Conservation (phyloP, 2,113 vertebrate species). For the Triplophysa siluroides region DNA sequence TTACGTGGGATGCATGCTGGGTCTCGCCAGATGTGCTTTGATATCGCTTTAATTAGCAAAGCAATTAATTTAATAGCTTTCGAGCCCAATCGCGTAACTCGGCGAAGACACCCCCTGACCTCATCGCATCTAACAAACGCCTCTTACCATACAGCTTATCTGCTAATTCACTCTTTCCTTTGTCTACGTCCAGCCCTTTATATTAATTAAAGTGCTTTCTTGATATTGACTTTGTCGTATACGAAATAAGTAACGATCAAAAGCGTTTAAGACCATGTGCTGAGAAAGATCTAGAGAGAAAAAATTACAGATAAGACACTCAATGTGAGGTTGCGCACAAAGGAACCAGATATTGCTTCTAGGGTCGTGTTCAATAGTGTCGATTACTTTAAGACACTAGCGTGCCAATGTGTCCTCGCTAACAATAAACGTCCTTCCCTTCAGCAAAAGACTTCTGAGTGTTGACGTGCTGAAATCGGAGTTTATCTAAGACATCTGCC, state of each 20-base stretch:
- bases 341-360: background rate
- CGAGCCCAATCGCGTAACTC: constrained; percentile 38
- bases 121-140: constrained; percentile 27
- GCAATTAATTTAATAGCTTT: constrained; percentile 64
- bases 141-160: constrained; percentile 51
- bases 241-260: background rate
- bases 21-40: constrained; percentile 49
- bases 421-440: constrained; percentile 6
- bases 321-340: background rate
- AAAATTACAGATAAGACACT: background rate
- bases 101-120: constrained; percentile 49
- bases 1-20: constrained; percentile 49
- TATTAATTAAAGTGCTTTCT: constrained; percentile 53
- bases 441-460: constrained; percentile 13
- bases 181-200: constrained; percentile 32
- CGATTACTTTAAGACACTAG: constrained; percentile 41
- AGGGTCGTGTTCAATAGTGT: constrained; percentile 21
- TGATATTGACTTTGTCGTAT: constrained; percentile 22
- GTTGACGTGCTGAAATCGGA: constrained; percentile 21
- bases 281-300: background rate
- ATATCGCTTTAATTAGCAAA: constrained; percentile 64
- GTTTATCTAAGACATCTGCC: constrained; percentile 29
- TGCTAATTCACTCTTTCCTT: constrained; percentile 42
- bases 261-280: background rate
- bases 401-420: constrained; percentile 24